Percentiles rank a stretch among this genome's conserved stretches.
These are phyloP conservation scores for Leptobrachium leishanense DNA, from an alignment of 2,113 vertebrate genomes.

Conservation along the genomic window DNA sequence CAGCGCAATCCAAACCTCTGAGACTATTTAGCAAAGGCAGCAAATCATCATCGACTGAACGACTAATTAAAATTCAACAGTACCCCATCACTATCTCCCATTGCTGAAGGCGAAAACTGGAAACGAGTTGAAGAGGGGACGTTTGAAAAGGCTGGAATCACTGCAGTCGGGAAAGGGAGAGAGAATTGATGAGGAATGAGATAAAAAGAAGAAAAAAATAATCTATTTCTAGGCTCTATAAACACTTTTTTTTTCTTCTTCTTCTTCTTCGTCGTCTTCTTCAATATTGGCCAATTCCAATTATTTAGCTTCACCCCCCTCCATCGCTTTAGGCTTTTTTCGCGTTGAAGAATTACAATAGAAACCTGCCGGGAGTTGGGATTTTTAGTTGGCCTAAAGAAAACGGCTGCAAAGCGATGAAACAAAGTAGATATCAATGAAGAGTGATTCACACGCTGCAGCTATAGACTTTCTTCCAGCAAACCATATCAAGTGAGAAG, in stretches of 20 bases:
- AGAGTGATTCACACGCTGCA: no score
- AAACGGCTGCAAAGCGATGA: no score
- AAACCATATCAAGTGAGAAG: no score
- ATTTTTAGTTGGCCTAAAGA: no score
- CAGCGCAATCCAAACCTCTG: not conserved
- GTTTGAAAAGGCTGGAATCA: constrained; percentile 18
- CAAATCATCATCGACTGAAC: constrained; percentile 33
- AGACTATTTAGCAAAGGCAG: constrained; percentile 42
- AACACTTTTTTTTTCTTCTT: not conserved
- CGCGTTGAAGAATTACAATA: not conserved
- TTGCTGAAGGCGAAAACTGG: constrained; percentile 8
- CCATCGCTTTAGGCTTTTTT: not conserved
- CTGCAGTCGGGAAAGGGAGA: not conserved
- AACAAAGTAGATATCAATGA: no score
- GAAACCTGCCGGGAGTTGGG: not conserved
- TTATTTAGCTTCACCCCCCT: not conserved
- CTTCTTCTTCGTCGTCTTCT: no score
- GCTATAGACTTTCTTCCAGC: no score
- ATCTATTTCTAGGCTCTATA: constrained; percentile 5
- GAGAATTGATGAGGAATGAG: constrained; percentile 14
- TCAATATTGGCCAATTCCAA: not conserved
- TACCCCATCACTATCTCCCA: constrained; percentile 18
- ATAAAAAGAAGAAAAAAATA: constrained; percentile 18
- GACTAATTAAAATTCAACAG: constrained; percentile 52
- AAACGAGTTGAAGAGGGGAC: constrained; percentile 30